Percentiles rank a stretch among this genome's conserved stretches.
These are phyloP conservation scores for Drosophila mimetica DNA, from an alignment of 2,888 invertebrate species.

Conservation along the genomic window DNA sequence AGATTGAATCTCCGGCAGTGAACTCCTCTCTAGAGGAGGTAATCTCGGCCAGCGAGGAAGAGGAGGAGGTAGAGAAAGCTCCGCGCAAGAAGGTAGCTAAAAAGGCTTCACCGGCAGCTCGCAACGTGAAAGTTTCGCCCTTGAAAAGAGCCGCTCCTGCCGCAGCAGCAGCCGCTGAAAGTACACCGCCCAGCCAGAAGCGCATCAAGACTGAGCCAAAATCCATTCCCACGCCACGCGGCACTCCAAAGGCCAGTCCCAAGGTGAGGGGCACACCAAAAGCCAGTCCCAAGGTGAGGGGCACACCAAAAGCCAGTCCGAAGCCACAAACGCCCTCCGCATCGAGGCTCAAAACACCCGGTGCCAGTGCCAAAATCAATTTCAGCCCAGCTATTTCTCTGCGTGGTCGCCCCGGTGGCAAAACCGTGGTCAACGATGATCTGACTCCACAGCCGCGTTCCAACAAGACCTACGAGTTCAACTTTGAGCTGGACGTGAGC, in stretches of 20 bases:
- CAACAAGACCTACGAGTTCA: constrained; percentile 83
- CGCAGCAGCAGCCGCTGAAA: constrained; percentile 18
- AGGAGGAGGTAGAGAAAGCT: constrained; percentile 57
- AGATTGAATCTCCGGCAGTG: constrained; percentile 2
- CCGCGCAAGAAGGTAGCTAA: constrained; percentile 43
- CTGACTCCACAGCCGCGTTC: constrained; percentile 81
- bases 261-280: constrained; percentile 6
- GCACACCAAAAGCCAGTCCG: constrained; percentile 22
- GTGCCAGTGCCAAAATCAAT: constrained; percentile 62
- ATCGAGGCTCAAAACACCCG: constrained; percentile 8
- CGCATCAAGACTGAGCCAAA: constrained; percentile 47
- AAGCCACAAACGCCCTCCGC: constrained; percentile 56
- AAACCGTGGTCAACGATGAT: constrained; percentile 82
- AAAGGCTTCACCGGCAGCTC: constrained; percentile 27
- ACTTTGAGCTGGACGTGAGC: constrained; percentile 84
- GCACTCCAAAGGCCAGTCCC: constrained; percentile 21
- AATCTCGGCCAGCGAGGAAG: constrained; percentile 71
- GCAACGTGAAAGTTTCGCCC: constrained; percentile 49
- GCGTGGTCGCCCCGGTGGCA: constrained; percentile 73
- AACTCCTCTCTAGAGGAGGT: constrained; percentile 57
- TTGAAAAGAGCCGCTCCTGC: constrained; percentile 33
- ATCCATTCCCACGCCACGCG: constrained; percentile 5
- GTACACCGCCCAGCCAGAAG: constrained; percentile 44
- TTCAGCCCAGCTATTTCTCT: constrained; percentile 77
- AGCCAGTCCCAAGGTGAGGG: constrained; percentile 17